phyloP scores from a whole-genome alignment of 2,888 invertebrate genomes.

The Torymus texanus region DNA sequence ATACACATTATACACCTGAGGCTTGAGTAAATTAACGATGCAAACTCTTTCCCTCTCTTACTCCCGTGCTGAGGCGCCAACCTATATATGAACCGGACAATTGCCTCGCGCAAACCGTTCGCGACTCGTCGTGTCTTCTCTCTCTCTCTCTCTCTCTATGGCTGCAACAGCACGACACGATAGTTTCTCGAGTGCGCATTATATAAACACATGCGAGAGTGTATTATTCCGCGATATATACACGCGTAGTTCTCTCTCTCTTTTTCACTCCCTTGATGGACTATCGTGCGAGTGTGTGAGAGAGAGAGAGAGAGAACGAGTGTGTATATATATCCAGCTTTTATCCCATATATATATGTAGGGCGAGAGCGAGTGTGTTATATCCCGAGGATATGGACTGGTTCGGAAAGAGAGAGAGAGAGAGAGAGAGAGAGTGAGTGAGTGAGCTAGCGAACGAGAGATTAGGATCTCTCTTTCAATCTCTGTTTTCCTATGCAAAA shows the following conservation, averaged over 20 bases:
- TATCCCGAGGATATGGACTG: too few species aligned
- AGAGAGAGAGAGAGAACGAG: too few species aligned
- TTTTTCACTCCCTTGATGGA: background rate
- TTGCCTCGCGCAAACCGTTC: too few species aligned
- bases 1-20: background rate
- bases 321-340: too few species aligned
- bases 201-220: constrained; percentile 15
- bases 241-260: background rate
- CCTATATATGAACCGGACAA: background rate
- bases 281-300: too few species aligned
- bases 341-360: too few species aligned
- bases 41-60: constrained; percentile 1
- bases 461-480: constrained; percentile 42
- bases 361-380: too few species aligned
- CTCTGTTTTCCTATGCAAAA: constrained; percentile 47
- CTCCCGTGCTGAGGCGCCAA: constrained; percentile 4
- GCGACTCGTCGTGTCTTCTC: background rate
- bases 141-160: background rate
- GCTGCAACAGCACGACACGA: too few species aligned
- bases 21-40: constrained; percentile 20
- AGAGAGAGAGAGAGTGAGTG: too few species aligned
- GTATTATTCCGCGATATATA: constrained; percentile 7
- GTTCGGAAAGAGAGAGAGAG: too few species aligned
- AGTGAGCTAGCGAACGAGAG: background rate
- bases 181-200: constrained; percentile 34